Evolutionary conservation across 2,888 invertebrate genomes (phyloP).

Genomic region (Lasioglossum villosulum): DNA sequence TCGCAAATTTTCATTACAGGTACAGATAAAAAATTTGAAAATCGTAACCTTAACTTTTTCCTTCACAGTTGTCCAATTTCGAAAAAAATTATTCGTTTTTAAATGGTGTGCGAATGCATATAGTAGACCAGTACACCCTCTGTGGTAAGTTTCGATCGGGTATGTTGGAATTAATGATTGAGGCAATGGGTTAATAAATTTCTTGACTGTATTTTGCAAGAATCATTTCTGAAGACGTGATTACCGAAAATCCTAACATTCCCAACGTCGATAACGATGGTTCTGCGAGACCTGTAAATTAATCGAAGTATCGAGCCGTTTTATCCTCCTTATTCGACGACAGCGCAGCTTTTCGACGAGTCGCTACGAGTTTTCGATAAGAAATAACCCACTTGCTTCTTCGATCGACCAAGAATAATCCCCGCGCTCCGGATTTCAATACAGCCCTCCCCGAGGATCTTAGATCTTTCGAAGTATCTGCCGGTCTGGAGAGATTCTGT

Average conservation of each 20-base stretch:
- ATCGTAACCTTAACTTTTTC: too few species aligned
- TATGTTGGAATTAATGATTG: too few species aligned
- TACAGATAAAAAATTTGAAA: too few species aligned
- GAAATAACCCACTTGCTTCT: neutral
- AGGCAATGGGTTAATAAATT: too few species aligned
- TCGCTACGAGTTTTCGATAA: constrained; percentile 6
- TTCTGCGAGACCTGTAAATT: neutral
- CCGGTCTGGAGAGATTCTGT: neutral
- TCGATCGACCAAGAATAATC: constrained; percentile 13
- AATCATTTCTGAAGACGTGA: neutral
- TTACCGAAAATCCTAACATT: neutral
- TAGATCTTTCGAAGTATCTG: neutral
- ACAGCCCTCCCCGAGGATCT: constrained; percentile 12
- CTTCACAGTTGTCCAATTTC: too few species aligned
- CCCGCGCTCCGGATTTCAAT: constrained; percentile 21
- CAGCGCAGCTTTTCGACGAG: neutral
- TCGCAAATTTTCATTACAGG: too few species aligned
- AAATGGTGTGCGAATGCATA: too few species aligned
- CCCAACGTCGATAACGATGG: neutral
- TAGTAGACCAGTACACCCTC: too few species aligned
- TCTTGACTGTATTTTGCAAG: neutral
- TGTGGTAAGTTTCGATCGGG: too few species aligned
- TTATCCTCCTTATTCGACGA: neutral
- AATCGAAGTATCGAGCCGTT: neutral
- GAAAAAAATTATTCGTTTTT: too few species aligned